Percentiles rank a stretch among this genome's conserved stretches.
Conservation (phyloP, 64 coral and sea anemone genomes). For the Catalaphyllia jardinei region DNA sequence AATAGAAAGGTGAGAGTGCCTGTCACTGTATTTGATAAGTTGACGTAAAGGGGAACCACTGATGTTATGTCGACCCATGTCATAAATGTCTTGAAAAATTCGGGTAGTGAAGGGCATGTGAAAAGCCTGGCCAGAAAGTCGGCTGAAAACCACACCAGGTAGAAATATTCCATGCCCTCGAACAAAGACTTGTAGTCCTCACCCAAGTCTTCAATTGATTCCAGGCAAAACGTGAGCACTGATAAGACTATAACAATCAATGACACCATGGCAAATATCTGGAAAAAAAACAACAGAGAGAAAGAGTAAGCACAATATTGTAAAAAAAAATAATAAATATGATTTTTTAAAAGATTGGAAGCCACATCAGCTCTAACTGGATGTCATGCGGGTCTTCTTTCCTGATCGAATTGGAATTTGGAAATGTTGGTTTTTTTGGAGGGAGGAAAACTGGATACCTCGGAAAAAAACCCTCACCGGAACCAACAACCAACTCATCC, state of each 20-base stretch:
- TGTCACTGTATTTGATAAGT: conserved; percentile 9
- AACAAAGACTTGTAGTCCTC: conserved; percentile 35
- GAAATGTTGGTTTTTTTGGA: no score
- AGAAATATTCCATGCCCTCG: conserved; percentile 76
- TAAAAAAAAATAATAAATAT: no score
- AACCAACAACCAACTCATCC: no score
- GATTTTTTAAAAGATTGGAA: no score
- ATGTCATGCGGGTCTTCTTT: no score
- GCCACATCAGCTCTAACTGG: no score
- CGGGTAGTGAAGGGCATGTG: conserved; percentile 57
- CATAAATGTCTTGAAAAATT: conserved; percentile 83
- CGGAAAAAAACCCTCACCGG: no score
- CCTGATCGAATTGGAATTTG: no score
- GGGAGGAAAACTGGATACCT: no score
- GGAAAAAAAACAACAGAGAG: conserved; percentile 16
- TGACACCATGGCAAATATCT: conserved; percentile 94
- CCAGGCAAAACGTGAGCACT: conserved; percentile 86
- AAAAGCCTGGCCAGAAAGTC: conserved; percentile 80
- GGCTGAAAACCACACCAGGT: conserved; percentile 86
- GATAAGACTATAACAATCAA: conserved; percentile 85
- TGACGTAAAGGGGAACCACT: conserved; percentile 88
- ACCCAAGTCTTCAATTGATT: conserved; percentile 37
- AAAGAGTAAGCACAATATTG: no score
- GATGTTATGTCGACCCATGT: conserved; percentile 95
- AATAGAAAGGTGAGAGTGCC: conserved; percentile 67